Evolutionary conservation across 2,888 invertebrate genomes (phyloP), one percentile per base, ranked within the genome.

Genomic region (Acronicta aceris): DNA sequence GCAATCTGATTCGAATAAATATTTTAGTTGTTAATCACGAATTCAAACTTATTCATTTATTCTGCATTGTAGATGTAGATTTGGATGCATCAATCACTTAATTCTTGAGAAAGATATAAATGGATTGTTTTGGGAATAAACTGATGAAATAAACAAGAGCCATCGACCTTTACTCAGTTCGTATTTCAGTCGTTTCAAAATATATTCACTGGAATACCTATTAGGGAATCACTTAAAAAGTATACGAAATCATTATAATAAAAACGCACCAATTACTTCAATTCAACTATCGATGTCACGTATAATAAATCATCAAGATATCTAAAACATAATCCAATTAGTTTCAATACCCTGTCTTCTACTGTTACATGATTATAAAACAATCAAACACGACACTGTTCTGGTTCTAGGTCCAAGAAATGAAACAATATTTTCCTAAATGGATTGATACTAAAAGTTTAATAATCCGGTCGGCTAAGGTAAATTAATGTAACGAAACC

Each of bases 11-110:
- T 50, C 8, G 15, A 48, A 42, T 57, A 53, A 56, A 61, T 69
- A 68, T 69, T 68, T 61, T 41, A 53, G 15, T 0, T 50, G 15
- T 41, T 54, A 50, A 74, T 69, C 52, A 61, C 52, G 21, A 56
- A 43, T 61, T 46, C 46, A 46, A 69, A 53, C 21, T 49, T 61
- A 61, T 74, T 69, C 45, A 61, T 56, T 25, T 68, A 74, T 68
- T 73, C 52, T 53, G 46, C 8, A 53, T 56, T 17, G 27, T 17
- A 73, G 42, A 73, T 17, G 33, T 17, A 74, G 42, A 74, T 61
- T 74, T 50, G 38, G 46, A 40, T 21, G 43, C 52, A 68, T 68
- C 62, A 74, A 74, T 69, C 74, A 73, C 54, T 59, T 45, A 68
- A 47, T 51, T 54, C 61, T 60, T 52, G 48, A 55, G 52, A 27